phyloP scores from a whole-genome alignment of 2,797 vertebrate genomes.

The Cetoscarus ocellatus region DNA sequence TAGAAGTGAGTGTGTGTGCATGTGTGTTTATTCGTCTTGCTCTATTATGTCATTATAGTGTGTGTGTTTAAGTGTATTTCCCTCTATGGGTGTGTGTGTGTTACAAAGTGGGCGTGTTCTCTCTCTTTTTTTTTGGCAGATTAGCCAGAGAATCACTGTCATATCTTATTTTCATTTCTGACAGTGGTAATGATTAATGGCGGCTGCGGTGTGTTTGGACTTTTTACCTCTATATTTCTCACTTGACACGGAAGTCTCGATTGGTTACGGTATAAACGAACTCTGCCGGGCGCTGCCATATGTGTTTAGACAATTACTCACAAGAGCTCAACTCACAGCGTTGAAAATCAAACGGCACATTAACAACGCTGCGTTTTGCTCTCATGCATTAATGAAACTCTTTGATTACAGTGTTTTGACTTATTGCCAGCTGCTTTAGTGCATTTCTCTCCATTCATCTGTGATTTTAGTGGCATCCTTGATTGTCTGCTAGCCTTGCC shows the following conservation, averaged over 20 bases:
- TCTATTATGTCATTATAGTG: constrained; percentile 78
- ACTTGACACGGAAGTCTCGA: constrained; percentile 83
- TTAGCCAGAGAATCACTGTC: constrained; percentile 84
- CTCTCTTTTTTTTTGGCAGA: constrained; percentile 75
- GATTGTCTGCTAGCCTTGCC: constrained; percentile 64
- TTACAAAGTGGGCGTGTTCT: constrained; percentile 63
- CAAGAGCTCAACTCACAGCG: constrained; percentile 58
- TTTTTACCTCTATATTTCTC: constrained; percentile 83
- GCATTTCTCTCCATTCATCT: constrained; percentile 59
- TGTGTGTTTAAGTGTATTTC: constrained; percentile 58
- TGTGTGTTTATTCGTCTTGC: constrained; percentile 67
- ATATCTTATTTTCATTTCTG: constrained; percentile 85
- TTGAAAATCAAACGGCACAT: constrained; percentile 74
- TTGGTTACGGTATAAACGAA: constrained; percentile 82
- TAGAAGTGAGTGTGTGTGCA: constrained; percentile 61
- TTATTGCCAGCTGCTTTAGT: constrained; percentile 73
- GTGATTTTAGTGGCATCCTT: constrained; percentile 65
- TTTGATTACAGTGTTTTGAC: constrained; percentile 79
- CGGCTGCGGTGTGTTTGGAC: constrained; percentile 81
- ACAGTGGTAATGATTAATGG: constrained; percentile 85
- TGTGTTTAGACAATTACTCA: constrained; percentile 83
- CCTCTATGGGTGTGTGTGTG: constrained; percentile 54
- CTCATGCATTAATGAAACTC: constrained; percentile 81
- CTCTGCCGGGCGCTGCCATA: constrained; percentile 70
- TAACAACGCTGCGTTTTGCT: constrained; percentile 69